Base-by-base conservation (phyloP, 92 coral and sea anemone genomes). In the Epizoanthus fatuus region DNA sequence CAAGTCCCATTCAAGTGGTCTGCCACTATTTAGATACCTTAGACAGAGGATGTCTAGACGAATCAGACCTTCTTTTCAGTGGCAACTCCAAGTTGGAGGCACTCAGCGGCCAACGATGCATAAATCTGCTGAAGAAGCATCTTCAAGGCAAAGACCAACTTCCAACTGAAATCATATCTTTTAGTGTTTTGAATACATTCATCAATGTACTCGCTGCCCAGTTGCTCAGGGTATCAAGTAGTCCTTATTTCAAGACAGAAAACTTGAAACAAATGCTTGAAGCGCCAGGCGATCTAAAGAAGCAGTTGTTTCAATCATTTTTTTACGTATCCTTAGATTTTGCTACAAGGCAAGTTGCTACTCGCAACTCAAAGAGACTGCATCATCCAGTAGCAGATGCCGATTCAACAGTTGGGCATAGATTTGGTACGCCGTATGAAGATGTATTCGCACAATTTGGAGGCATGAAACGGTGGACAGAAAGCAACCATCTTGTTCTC, bases 181-280 rank as follows among this genome's bases (percentile, higher is more conserved):
- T 72, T 53, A 72, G 15, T 44, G 12, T 11, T 45, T 19, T 72
- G 56, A 72, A 72, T 72, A 72, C 78, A n/a, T 72, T 72, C 9
- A 29, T 72, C 4, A 72, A 53, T 42, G 58, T 72, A 44, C 60
- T 72, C 4, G 78, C 78, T 3, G 78, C 4, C 4, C 78, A 42
- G 78, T 53, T 72, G 60, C 78, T 44, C 56, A 72, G 42, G 58
- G 14, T 72, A 45, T 72, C 78, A 45, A 72, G 60, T 19, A 72
- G 78, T 40, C 63, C 81, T n/a, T 75, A 51, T 32, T 75, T 75
- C 44, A 55, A 54, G 81, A 55, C 19, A 51, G 81, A 8, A 45
- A 14, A 40, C 39, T 10, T 72, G 35, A 72, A 72, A 17, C 40
- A 19, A 44, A 72, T 72, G 78, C 3, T 72, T 42, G 78, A 72